A percentile compares a stretch with the other conserved stretches of the same genome.
phyloP scores from a whole-genome alignment of 2,888 invertebrate species.

The Andrena flavipes region DNA sequence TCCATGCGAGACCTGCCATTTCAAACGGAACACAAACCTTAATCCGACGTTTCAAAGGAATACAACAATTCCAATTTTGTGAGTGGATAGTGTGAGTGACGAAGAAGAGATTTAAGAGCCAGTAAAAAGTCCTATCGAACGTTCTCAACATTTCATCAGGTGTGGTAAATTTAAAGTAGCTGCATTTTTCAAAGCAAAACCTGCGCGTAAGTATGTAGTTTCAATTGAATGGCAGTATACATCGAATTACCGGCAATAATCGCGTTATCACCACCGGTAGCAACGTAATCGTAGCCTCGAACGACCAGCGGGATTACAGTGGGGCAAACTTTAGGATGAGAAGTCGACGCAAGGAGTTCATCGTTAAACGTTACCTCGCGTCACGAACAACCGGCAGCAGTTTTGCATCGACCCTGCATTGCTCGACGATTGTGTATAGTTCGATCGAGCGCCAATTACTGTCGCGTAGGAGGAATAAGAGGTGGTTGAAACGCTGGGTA shows the following conservation, averaged over 20 bases:
- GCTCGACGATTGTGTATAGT: constrained; percentile 44
- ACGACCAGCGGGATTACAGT: constrained; percentile 44
- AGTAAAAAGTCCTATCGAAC: neutral
- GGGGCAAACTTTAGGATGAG: constrained; percentile 40
- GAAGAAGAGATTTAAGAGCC: neutral
- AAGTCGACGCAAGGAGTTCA: constrained; percentile 38
- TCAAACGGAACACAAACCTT: neutral
- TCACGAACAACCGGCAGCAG: constrained; percentile 29
- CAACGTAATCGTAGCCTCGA: constrained; percentile 6
- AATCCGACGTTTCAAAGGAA: neutral
- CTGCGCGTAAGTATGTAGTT: neutral
- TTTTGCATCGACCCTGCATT: constrained; percentile 38
- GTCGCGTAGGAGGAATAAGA: neutral
- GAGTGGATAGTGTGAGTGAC: too few species aligned
- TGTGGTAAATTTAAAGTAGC: neutral
- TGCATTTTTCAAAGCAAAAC: neutral
- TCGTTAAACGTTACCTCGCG: constrained; percentile 23
- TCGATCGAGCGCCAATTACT: constrained; percentile 41
- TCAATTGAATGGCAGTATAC: constrained; percentile 17
- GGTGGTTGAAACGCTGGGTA: constrained; percentile 1
- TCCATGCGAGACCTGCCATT: constrained; percentile 15
- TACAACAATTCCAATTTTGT: neutral
- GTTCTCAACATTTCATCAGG: neutral
- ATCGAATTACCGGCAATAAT: constrained; percentile 30
- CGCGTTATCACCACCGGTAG: neutral